Conservation (phyloP, 2,888 invertebrate genomes). For the Drosophila meridionalis region DNA sequence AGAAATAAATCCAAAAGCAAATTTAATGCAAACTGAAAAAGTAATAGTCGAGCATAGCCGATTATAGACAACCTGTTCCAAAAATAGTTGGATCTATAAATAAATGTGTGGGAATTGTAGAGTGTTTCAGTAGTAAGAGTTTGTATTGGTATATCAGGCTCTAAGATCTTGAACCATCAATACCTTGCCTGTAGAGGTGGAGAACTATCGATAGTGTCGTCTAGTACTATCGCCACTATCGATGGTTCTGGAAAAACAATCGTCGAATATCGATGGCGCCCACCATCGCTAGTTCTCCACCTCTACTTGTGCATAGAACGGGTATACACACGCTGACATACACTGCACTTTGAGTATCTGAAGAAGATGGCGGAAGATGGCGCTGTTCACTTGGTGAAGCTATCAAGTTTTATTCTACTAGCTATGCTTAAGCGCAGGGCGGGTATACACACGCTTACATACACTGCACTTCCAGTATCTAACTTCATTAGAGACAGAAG, state of each 20-base stretch:
- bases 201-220: no score
- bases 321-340: no score
- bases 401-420: no score
- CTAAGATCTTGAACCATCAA: neutral
- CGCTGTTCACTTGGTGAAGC: no score
- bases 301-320: no score
- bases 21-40: neutral
- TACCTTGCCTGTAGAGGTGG: no score
- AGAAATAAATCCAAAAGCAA: neutral
- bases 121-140: neutral
- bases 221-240: no score
- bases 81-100: neutral
- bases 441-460: neutral
- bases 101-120: neutral
- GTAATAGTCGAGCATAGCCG: neutral
- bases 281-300: no score
- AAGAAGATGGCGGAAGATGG: no score
- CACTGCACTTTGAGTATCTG: no score
- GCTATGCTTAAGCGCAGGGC: neutral
- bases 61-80: neutral
- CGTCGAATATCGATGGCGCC: no score
- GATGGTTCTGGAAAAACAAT: no score
- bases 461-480: neutral
- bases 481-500: neutral
- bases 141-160: neutral